These are phyloP conservation scores for Mesitornis unicolor DNA, from an alignment of 2,113 vertebrate genomes.

Conservation along the genomic window DNA sequence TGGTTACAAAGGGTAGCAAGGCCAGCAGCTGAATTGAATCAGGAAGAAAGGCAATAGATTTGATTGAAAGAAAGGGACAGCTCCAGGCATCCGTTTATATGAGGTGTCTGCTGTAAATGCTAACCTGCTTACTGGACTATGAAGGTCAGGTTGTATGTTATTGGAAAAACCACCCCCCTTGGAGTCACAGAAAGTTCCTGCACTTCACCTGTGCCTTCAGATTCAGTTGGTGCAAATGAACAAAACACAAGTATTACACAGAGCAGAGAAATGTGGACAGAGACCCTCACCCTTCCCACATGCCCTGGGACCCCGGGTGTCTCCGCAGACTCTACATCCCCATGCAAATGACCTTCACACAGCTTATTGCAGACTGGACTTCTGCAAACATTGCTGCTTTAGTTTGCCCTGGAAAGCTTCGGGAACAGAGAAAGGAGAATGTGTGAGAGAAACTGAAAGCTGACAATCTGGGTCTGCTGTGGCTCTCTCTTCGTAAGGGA, in stretches of 20 bases:
- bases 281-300: not conserved
- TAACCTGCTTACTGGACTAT: not conserved
- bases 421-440: not conserved
- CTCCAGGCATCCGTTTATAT: not conserved
- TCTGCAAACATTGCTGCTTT: not conserved
- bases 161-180: not conserved
- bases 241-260: not conserved
- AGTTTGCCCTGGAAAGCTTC: not conserved
- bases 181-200: not conserved
- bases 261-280: not conserved
- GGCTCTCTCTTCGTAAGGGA: not conserved
- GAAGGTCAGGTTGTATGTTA: not conserved
- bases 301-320: rapidly evolving
- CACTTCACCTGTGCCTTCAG: not conserved
- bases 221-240: not conserved
- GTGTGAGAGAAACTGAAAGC: not conserved
- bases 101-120: not conserved
- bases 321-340: not conserved
- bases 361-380: not conserved
- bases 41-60: not conserved
- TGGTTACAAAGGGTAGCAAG: not conserved
- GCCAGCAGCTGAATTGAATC: not conserved
- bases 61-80: not conserved
- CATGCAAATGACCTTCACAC: not conserved
- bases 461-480: not conserved